Evolutionary conservation across 2,113 vertebrate species (phyloP).

Genomic region (Vombatus ursinus): DNA sequence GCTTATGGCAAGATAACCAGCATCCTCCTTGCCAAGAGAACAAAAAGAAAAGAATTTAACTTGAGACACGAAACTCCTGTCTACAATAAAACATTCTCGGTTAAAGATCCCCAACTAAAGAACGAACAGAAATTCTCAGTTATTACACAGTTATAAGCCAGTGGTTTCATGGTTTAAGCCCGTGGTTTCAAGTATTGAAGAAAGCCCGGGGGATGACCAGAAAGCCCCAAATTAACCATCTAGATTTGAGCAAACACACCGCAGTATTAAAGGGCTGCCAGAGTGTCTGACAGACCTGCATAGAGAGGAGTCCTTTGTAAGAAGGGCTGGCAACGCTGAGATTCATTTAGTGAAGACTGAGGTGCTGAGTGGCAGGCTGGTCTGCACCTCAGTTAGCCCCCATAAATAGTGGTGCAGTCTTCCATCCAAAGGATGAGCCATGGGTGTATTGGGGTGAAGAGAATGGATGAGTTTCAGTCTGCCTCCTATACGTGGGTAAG

Average conservation of each 20-base stretch:
- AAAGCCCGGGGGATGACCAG: not conserved
- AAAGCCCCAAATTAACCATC: not conserved
- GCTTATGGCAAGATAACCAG: slow-evolving; percentile 34
- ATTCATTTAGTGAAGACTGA: not conserved
- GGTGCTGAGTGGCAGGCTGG: not conserved
- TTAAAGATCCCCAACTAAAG: not conserved
- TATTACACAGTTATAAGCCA: not conserved
- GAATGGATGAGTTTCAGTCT: not conserved
- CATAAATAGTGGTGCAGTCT: too few relatives aligned
- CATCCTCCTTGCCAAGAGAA: slow-evolving; percentile 45
- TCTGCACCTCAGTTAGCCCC: not conserved
- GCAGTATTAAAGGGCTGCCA: accelerated
- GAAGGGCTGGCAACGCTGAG: accelerated
- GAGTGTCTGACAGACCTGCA: not conserved
- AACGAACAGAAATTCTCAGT: not conserved
- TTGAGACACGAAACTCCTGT: slow-evolving; percentile 33
- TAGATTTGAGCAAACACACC: accelerated
- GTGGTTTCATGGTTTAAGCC: not conserved
- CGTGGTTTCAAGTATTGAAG: not conserved
- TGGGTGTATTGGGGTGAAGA: not conserved
- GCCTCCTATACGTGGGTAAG: not conserved
- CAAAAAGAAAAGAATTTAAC: slow-evolving; percentile 23
- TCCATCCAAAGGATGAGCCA: not conserved
- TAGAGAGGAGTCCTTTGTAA: not conserved
- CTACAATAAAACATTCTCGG: not conserved